Evolutionary conservation across 2,888 invertebrate species (phyloP).

Genomic region (Zhuqinia jingwanae): DNA sequence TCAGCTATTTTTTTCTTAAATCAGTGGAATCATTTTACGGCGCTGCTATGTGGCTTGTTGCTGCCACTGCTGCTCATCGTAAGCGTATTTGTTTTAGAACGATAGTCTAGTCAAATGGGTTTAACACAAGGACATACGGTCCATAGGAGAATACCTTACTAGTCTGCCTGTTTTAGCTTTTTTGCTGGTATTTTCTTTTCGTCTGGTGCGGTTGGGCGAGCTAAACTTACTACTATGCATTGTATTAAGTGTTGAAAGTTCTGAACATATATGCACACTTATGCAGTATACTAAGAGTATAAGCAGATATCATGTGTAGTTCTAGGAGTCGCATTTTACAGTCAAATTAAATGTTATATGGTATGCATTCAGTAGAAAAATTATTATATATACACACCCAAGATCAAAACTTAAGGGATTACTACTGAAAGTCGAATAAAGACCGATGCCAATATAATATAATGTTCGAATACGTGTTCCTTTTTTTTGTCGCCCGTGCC

Average conservation of each 20-base stretch:
- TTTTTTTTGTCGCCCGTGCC: no score
- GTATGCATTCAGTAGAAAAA: no score
- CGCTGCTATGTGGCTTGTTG: neutral
- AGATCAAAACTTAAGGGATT: no score
- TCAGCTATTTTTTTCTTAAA: slow-evolving; percentile 1
- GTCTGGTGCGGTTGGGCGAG: neutral
- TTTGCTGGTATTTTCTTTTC: neutral
- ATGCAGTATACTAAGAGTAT: neutral
- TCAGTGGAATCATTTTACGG: neutral
- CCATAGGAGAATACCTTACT: slow-evolving; percentile 41
- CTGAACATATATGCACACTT: no score
- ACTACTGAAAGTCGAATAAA: no score
- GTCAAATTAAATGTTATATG: no score
- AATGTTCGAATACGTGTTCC: no score
- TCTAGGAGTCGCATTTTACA: neutral
- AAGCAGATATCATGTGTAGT: slow-evolving; percentile 8
- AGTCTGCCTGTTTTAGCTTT: neutral
- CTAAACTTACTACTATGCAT: neutral
- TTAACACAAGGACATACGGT: slow-evolving; percentile 41
- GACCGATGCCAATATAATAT: no score
- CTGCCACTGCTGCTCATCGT: neutral
- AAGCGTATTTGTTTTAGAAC: neutral
- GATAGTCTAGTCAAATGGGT: slow-evolving; percentile 32
- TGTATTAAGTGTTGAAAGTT: no score
- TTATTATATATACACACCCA: no score